A percentile compares a stretch with the other conserved stretches of the same genome.
phyloP scores from a whole-genome alignment of 2,113 vertebrate species.

The Butorides virescens region DNA sequence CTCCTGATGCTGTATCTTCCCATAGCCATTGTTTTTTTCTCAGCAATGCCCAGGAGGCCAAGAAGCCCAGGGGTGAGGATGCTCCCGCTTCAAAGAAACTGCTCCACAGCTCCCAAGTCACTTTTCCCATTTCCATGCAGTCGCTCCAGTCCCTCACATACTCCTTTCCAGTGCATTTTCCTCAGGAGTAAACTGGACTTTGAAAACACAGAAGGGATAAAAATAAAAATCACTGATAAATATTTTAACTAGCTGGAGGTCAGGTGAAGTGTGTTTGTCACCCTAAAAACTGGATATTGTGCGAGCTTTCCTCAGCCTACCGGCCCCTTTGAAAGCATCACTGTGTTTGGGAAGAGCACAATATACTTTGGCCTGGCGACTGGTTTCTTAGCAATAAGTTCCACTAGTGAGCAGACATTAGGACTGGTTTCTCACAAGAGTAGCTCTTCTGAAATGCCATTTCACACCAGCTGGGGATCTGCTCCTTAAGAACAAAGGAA shows the following conservation, averaged over 20 bases:
- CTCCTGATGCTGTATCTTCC: neutral
- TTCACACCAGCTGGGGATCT: conserved; percentile 27
- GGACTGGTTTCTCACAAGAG: neutral
- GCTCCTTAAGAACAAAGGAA: conserved; percentile 49
- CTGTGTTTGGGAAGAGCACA: neutral
- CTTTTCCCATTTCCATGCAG: neutral
- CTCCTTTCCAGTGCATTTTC: neutral
- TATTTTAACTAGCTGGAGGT: neutral
- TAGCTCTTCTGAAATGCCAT: neutral
- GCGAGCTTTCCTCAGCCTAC: neutral
- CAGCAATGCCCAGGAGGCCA: neutral
- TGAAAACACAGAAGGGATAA: neutral
- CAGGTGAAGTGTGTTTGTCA: neutral
- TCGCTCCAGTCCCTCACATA: accelerated
- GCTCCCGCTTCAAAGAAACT: neutral
- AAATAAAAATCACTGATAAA: neutral
- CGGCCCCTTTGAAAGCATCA: neutral
- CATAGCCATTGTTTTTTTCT: neutral
- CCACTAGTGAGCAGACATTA: neutral
- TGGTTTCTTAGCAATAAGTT: neutral
- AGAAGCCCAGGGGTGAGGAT: neutral
- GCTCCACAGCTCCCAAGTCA: neutral
- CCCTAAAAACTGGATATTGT: neutral
- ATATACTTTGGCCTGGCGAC: neutral
- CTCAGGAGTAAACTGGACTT: neutral